Evolutionary conservation across 2,797 vertebrate species (phyloP), one percentile per base, ranked within the genome.

Genomic region (Geotrypetes seraphini): DNA sequence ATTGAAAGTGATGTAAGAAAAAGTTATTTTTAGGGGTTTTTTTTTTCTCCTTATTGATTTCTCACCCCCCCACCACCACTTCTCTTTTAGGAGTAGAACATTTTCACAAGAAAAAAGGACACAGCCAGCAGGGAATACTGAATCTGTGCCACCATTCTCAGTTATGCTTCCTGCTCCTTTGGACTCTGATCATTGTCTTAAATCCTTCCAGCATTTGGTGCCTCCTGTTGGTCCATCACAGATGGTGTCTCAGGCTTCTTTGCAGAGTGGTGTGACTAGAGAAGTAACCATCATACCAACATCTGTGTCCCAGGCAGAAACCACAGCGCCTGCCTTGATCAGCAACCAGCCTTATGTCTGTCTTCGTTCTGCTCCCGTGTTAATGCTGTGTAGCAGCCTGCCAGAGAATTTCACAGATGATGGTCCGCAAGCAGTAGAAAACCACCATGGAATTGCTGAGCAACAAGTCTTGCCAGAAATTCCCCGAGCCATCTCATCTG

Each of bases 281-380:
- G 72, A 67, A 16, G 7, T 28, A 17, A 38, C n/a, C 7, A 6
- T 31, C 10, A 8, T 42, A 18, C 30, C 50, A 3, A 8, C 1
- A 0, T 7, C 55, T 8, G 13, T 34, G 38, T 48, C 37, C 3
- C 55, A 57, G 3, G 2, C 22, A 18, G 76, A 79, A 17, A 44
- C 37, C 7, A 28, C 39, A 17, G 63, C 61, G 37, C 39, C 67
- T 25, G 16, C 66, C 5, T 21, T 64, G 28, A 27, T 74, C 13
- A 33, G 69, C 2, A 48, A 23, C 23, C 75, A 69, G 30, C 83
- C 82, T 8, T 66, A 87, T 42, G 60, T 92, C 21, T 92, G 84
- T 30, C 66, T 95, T 50, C 84, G 90, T 2, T 87, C 90, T 39
- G 64, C 85, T 9, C 85, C 91, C 0, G 54, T 96, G 41, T 70